Evolutionary conservation across 2,888 invertebrate genomes (phyloP), one percentile per base, ranked within the genome.

Genomic region (Villa cingulata): DNA sequence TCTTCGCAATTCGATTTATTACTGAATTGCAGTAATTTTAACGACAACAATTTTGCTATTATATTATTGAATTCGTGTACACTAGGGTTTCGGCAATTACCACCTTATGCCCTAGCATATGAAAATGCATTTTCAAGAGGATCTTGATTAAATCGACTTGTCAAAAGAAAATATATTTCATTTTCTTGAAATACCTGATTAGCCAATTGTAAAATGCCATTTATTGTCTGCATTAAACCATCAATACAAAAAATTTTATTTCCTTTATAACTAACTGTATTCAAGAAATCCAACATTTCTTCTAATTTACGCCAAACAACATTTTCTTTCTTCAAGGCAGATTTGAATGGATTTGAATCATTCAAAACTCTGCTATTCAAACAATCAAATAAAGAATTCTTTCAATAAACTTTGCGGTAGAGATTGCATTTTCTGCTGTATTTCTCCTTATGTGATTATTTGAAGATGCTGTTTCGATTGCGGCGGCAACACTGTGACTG

Each of bases 331-430:
- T 37, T 41, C 23, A 38, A 50, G 40, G 18, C 45, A 40, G 34
- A 16, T 29, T 41, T 40, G 16, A 36, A 45, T 16, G 37, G 41
- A 38, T 39, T 51, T 16, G 27, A 40, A 48, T 49, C 39, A 23
- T 46, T 29, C 10, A 37, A 18, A n/a, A 43, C 19, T 23, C 34
- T 41, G 38, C 46, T 45, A 46, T 48, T 51, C 12, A 51, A 29
- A 36, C 46, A 48, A n/a, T 48, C 48, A 23, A 51, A 45, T 37
- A 48, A 20, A 20, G 17, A 41, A 37, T 48, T 18, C 14, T 48
- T 34, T 23, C 40, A 29, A 43, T 39, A 42, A 45, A 48, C 16
- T 23, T 37, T n/a, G 43, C 43, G 14, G 48, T 51, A 32, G 46
- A 43, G 27, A 27, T n/a, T 5, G 37, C 41, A 44, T 19, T 48